Evolutionary conservation across 2,797 vertebrate species (phyloP).

Genomic region (Lagocephalus sceleratus): DNA sequence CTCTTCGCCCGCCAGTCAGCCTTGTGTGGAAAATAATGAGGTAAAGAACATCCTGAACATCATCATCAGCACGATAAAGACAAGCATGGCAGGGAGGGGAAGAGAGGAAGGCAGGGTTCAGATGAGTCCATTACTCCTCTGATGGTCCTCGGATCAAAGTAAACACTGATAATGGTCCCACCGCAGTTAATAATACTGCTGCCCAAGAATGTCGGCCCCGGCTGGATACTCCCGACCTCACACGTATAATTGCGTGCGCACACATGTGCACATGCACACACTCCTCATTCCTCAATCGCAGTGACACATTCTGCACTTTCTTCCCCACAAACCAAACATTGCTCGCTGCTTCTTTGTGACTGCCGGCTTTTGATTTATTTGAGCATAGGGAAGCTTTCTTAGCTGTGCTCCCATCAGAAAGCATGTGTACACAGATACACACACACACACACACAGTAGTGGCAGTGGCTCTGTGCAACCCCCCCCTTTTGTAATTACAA

Average conservation of each 20-base stretch:
- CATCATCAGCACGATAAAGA: slow-evolving; percentile 29
- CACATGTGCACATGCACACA: slow-evolving; percentile 10
- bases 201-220: slow-evolving; percentile 64
- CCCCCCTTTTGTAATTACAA: slow-evolving; percentile 58
- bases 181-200: slow-evolving; percentile 69
- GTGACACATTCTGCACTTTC: slow-evolving; percentile 70
- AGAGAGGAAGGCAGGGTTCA: slow-evolving; percentile 49
- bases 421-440: slow-evolving; percentile 13
- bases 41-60: slow-evolving; percentile 33
- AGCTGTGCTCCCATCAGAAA: slow-evolving; percentile 62
- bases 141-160: slow-evolving; percentile 64
- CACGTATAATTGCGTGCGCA: slow-evolving; percentile 49
- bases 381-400: slow-evolving; percentile 56
- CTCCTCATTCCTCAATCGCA: slow-evolving; percentile 62
- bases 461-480: slow-evolving; percentile 34
- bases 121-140: slow-evolving; percentile 54
- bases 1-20: background rate
- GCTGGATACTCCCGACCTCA: slow-evolving; percentile 67
- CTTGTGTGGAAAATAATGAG: slow-evolving; percentile 30
- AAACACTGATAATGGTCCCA: slow-evolving; percentile 70
- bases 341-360: slow-evolving; percentile 69
- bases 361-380: slow-evolving; percentile 72
- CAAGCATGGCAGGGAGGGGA: slow-evolving; percentile 34
- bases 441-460: slow-evolving; percentile 17
- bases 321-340: slow-evolving; percentile 72